These are phyloP conservation scores for Pristionchus pacificus DNA, from an alignment of 1,140 invertebrate species.

Conservation along the genomic window DNA sequence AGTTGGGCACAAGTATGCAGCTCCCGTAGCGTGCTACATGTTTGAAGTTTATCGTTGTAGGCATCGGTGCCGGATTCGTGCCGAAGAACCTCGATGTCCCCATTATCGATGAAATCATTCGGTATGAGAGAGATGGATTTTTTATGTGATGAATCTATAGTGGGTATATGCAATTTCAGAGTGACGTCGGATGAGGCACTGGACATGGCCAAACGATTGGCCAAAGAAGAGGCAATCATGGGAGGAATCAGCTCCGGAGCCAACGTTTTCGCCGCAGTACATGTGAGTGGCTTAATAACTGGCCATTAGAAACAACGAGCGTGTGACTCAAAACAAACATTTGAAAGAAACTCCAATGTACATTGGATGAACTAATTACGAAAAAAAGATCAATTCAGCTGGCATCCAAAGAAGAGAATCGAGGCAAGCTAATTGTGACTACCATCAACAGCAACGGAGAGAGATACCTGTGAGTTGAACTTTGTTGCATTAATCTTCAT, in stretches of 20 bases:
- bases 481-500: too few species aligned
- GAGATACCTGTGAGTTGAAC: constrained; percentile 38
- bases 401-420: constrained; percentile 45
- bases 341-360: not conserved
- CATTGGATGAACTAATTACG: too few species aligned
- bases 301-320: not conserved
- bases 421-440: constrained; percentile 49
- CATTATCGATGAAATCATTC: constrained; percentile 15
- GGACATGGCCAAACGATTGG: constrained; percentile 31
- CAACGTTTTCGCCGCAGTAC: constrained; percentile 34
- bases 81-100: constrained; percentile 21
- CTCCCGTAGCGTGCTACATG: not conserved
- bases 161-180: constrained; percentile 1
- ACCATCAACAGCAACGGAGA: constrained; percentile 42
- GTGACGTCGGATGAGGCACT: constrained; percentile 33
- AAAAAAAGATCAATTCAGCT: constrained; percentile 40
- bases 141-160: not conserved
- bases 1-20: not conserved
- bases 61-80: constrained; percentile 36
- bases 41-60: constrained; percentile 9
- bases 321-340: not conserved
- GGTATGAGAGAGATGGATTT: too few species aligned
- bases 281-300: constrained; percentile 4
- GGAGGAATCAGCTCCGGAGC: constrained; percentile 37
- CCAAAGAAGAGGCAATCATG: constrained; percentile 35